Evolutionary conservation across 1,140 invertebrate genomes (phyloP), one percentile per base, ranked within the genome.

Genomic region (Pseudoatta argentina): DNA sequence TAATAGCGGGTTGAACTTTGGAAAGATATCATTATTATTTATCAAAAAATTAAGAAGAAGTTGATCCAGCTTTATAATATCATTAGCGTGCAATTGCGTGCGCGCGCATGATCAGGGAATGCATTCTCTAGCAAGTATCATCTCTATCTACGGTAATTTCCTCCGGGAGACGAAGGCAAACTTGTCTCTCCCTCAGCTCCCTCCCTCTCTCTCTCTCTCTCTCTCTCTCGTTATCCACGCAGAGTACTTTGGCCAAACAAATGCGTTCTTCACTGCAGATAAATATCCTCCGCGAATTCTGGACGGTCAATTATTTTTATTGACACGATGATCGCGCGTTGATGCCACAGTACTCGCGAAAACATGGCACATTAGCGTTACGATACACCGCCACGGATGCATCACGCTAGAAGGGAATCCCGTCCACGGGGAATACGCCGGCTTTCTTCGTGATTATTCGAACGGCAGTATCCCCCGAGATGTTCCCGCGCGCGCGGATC

Each of bases 261-360:
- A 88, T 63, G 51, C 67, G 57, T 53, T 59, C 18, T 30, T 27
- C 59, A 21, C 51, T 18, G 27, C 24, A 30, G 39, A 85, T 64
- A 59, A 85, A 63, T 75, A 34, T 75, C 44, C 34, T 30, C 16
- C 44, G 53, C 44, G 63, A 69, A 12, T 53, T 66, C 16, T 12
- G 61, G 85, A 79, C 61, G 12, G 67, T 51, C 78, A 30, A 86
- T 88, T 78, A 78, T 75, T 83, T 82, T 83, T 83, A 83, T 83
- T 83, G 69, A 83, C 55, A 75, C 39, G 39, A 69, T 5, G 85
- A 18, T 82, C 77, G 34, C 59, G 39, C 21, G 18, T 34, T 66
- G 63, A 66, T 63, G n/a, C n/a, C 21, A 1, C 16, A 0, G 34
- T 21, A n/a, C 51, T 39, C 16, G 16, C 34, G 67, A 7, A 8